Evolutionary conservation across 1,140 invertebrate species (phyloP).

Genomic region (Physella acuta): DNA sequence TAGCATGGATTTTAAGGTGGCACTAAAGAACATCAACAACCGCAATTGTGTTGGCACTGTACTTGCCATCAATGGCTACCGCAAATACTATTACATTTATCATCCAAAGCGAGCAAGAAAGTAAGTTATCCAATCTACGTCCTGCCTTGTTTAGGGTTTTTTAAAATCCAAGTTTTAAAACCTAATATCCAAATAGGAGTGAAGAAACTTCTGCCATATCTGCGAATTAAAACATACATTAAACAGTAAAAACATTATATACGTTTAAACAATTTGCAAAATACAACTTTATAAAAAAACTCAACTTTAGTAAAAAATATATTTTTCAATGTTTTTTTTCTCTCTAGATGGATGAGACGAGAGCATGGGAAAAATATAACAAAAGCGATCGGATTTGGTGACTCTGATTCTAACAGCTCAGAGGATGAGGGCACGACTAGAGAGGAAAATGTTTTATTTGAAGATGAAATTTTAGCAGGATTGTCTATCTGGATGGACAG

Average conservation of each 20-base stretch:
- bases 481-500: slow-evolving; percentile 95
- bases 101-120: slow-evolving; percentile 75
- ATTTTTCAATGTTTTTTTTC: not conserved
- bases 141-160: too few relatives aligned
- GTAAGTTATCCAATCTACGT: too few relatives aligned
- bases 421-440: slow-evolving; percentile 29
- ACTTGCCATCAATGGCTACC: slow-evolving; percentile 88
- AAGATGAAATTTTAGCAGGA: slow-evolving; percentile 83
- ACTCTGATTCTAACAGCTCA: slow-evolving; percentile 35
- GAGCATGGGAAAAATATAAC: slow-evolving; percentile 27
- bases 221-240: too few relatives aligned
- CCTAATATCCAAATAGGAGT: too few relatives aligned
- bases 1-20: slow-evolving; percentile 65
- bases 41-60: slow-evolving; percentile 97
- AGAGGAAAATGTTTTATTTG: slow-evolving; percentile 42
- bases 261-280: too few relatives aligned
- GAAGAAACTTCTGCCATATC: too few relatives aligned
- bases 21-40: slow-evolving; percentile 85
- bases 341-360: slow-evolving; percentile 34
- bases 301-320: too few relatives aligned
- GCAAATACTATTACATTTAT: slow-evolving; percentile 83
- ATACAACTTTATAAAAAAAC: too few relatives aligned
- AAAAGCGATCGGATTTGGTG: slow-evolving; percentile 36
- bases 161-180: too few relatives aligned
- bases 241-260: too few relatives aligned